Conservation (phyloP, 2,888 invertebrate species). For the Drosophila glabriapex region DNA sequence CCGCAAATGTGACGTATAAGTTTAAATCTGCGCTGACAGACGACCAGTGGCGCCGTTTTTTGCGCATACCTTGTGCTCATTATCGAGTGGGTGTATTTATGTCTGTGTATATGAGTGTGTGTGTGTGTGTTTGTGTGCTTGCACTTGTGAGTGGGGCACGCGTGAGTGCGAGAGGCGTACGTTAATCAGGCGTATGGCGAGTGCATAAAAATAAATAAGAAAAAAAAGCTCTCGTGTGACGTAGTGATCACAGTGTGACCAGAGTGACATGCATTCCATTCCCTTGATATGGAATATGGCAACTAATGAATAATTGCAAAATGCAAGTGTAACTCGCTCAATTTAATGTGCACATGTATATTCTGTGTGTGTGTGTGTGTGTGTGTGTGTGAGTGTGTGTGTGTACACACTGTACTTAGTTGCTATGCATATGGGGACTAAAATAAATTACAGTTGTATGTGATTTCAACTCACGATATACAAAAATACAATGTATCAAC, state of each 20-base stretch:
- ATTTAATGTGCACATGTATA: constrained; percentile 8
- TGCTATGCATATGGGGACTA: constrained; percentile 15
- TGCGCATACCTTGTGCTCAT: constrained; percentile 44
- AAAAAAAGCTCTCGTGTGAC: constrained; percentile 48
- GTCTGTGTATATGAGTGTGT: not conserved
- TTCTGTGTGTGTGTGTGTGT: not conserved
- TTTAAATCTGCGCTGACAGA: constrained; percentile 31
- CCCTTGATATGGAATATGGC: constrained; percentile 24
- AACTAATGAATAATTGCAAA: constrained; percentile 20
- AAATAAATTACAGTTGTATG: not conserved
- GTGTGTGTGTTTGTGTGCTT: not conserved
- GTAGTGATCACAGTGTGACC: constrained; percentile 49
- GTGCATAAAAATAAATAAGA: constrained; percentile 9
- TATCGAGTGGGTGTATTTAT: constrained; percentile 27
- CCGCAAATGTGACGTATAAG: constrained; percentile 33
- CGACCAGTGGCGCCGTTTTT: constrained; percentile 45
- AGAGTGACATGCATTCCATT: constrained; percentile 21
- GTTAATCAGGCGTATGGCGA: constrained; percentile 36
- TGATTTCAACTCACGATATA: not conserved
- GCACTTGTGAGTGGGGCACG: constrained; percentile 40
- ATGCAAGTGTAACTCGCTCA: constrained; percentile 30
- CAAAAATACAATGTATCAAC: not conserved
- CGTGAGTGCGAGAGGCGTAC: constrained; percentile 31
- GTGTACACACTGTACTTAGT: constrained; percentile 8
- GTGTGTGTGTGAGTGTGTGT: not conserved